Conservation (phyloP, 2,797 vertebrate genomes). For the Nyctibius grandis region DNA sequence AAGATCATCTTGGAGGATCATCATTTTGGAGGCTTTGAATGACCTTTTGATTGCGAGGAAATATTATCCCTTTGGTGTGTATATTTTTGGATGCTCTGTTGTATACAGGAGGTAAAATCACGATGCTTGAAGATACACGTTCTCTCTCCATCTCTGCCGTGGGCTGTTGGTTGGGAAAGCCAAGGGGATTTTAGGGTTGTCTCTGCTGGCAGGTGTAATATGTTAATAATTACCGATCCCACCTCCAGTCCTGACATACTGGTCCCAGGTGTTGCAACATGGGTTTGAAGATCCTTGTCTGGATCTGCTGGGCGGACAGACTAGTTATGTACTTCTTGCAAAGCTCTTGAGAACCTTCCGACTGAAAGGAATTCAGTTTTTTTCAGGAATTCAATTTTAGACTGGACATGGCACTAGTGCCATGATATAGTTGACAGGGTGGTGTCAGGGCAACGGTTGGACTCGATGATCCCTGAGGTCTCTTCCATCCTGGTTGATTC, state of each 20-base stretch:
- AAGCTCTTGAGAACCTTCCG: not conserved
- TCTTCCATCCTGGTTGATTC: too few relatives aligned
- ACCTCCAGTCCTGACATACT: not conserved
- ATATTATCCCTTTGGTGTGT: not conserved
- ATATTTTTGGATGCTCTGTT: not conserved
- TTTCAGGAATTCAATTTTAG: too few relatives aligned
- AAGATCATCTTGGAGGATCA: too few relatives aligned
- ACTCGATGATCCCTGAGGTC: too few relatives aligned
- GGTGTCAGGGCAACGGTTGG: too few relatives aligned
- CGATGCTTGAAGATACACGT: not conserved
- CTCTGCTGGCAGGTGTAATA: not conserved
- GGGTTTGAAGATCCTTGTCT: not conserved
- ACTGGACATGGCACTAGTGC: too few relatives aligned
- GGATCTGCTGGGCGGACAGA: not conserved
- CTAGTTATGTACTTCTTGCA: not conserved
- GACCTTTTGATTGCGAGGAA: not conserved
- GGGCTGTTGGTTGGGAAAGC: not conserved
- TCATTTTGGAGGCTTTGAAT: not conserved
- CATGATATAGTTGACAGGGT: too few relatives aligned
- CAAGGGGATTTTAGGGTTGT: not conserved
- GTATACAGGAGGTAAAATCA: not conserved
- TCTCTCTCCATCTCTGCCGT: slow-evolving; percentile 2
- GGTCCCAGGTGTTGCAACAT: not conserved
- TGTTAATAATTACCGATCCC: not conserved
- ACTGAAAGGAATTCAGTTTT: not conserved